Base-by-base conservation (phyloP, 2,113 vertebrate species). In the Scortum barcoo region DNA sequence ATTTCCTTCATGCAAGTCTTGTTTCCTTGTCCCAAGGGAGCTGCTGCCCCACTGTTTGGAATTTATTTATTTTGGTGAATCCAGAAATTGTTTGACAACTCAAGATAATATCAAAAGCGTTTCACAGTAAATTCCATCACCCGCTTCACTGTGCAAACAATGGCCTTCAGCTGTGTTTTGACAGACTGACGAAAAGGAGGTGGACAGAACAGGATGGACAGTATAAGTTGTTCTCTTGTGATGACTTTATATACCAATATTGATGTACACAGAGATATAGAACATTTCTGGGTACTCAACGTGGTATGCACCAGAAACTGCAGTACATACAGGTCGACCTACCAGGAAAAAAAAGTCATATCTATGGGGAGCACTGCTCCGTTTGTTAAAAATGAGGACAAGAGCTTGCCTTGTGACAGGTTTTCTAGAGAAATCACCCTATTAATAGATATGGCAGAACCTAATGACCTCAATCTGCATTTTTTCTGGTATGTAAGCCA, bases 361-460 rank as follows among this genome's bases (percentile, higher is more conserved):
- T 24, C 22, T 19, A 28, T 51, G 6, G 24, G 36, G 36, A 77
- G 36, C 57, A 20, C 19, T 38, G 46, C 53, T 44, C 24, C 22
- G 6, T 53, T 38, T 54, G 38, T 56, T 24, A 12, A 0, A 83
- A 86, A 83, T 57, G 42, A 86, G 62, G 78, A 75, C 81, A 78
- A 72, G 50, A 72, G 6, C 51, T 50, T 54, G 73, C 13, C 69
- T 86, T 62, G 75, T 74, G 81, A 33, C 57, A 30, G 5, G 38
- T 79, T 73, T 73, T 76, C 66, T 79, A 76, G 20, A 74, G 61
- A 88, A 67, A 81, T 17, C 28, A 19, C 60, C 77, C 75, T 88
- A 88, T 83, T 88, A 38, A 84, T 91, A 90, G 57, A 79, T 38
- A 51, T 12, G 4, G 26, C 9, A 26, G 63, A 80, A 84, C 76